A percentile compares a stretch with the other conserved stretches of the same genome.
Conservation (phyloP, 2,888 invertebrate genomes). For the Agrochola macilenta region DNA sequence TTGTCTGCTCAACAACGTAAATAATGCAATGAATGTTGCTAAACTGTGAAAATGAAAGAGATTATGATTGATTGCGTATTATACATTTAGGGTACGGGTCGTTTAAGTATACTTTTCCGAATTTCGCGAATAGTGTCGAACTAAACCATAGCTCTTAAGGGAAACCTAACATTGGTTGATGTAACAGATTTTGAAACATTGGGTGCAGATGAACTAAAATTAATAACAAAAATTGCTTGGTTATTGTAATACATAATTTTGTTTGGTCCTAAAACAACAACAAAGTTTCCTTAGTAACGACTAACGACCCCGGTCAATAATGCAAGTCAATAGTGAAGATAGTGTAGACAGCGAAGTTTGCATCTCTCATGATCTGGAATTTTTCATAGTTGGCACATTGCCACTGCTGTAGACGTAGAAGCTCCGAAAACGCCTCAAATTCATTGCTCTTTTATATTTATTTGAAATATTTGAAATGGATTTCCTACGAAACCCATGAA, state of each 20-base stretch:
- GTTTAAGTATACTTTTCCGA: too few relatives aligned
- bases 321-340: constrained; percentile 14
- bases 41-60: too few relatives aligned
- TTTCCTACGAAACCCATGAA: constrained; percentile 51
- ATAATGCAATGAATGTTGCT: too few relatives aligned
- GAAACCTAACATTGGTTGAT: too few relatives aligned
- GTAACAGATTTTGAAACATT: too few relatives aligned
- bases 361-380: constrained; percentile 43
- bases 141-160: too few relatives aligned
- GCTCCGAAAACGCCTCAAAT: constrained; percentile 57
- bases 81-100: too few relatives aligned
- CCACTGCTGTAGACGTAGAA: constrained; percentile 50
- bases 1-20: too few relatives aligned
- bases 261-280: neutral
- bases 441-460: constrained; percentile 56
- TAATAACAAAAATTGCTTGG: neutral
- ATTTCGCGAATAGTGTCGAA: too few relatives aligned
- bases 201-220: neutral
- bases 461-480: constrained; percentile 59
- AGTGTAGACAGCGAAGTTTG: constrained; percentile 14
- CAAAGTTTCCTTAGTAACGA: neutral
- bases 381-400: constrained; percentile 61
- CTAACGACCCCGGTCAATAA: constrained; percentile 3
- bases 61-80: too few relatives aligned
- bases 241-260: neutral